Percentiles rank a stretch among this genome's conserved stretches.
These are phyloP conservation scores for Disparrhopalites patrizii DNA, from an alignment of 2,888 invertebrate genomes.

Conservation along the genomic window DNA sequence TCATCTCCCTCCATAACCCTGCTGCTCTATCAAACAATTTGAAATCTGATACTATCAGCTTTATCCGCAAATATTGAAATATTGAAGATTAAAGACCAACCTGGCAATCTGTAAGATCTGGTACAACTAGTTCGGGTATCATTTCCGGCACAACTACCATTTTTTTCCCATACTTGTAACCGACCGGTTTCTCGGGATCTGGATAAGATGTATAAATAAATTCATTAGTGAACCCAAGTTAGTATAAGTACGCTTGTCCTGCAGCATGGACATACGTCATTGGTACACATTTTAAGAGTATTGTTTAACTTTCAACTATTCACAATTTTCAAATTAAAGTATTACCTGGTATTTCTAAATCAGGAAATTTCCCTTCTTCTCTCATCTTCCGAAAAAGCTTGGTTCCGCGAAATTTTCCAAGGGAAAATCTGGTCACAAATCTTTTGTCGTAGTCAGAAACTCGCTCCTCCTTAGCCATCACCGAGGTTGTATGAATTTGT, in stretches of 20 bases:
- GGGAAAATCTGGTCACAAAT: slow-evolving; percentile 74
- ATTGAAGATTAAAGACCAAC: slow-evolving; percentile 51
- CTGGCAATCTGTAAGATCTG: slow-evolving; percentile 74
- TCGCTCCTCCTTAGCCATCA: slow-evolving; percentile 62
- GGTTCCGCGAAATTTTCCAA: slow-evolving; percentile 72
- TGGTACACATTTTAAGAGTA: too few species aligned
- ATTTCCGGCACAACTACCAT: slow-evolving; percentile 73
- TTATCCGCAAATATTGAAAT: neutral
- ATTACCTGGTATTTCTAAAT: too few species aligned
- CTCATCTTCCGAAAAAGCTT: slow-evolving; percentile 62
- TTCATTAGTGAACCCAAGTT: slow-evolving; percentile 1
- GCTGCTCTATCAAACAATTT: neutral
- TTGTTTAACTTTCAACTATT: too few species aligned
- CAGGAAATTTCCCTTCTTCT: slow-evolving; percentile 58
- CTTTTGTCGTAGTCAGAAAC: too few species aligned
- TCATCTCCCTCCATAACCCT: neutral
- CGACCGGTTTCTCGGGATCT: slow-evolving; percentile 63
- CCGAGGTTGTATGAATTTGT: too few species aligned
- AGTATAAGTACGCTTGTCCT: neutral
- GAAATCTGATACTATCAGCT: too few species aligned
- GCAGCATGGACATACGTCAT: too few species aligned
- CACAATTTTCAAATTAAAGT: too few species aligned
- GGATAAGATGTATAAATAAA: slow-evolving; percentile 25
- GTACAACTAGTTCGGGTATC: slow-evolving; percentile 88
- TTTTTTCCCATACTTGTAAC: slow-evolving; percentile 58